Evolutionary conservation across 2,797 vertebrate genomes (phyloP).

Genomic region (Spinus pinus): DNA sequence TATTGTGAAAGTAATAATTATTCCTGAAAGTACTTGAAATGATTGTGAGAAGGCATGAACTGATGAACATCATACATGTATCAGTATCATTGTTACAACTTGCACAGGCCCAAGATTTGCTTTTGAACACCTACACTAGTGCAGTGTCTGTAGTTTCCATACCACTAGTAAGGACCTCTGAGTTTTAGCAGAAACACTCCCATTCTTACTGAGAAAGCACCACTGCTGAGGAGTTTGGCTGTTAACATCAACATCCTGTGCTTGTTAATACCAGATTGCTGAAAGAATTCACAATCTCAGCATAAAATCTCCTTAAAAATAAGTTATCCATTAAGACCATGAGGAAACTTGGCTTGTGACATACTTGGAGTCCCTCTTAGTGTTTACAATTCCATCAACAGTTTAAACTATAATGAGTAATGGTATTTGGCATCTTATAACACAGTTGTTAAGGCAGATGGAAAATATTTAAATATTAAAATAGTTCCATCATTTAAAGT

Average conservation of each 20-base stretch:
- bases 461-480: background rate
- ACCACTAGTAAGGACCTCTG: fast-evolving
- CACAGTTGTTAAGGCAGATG: background rate
- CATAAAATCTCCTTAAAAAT: background rate
- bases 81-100: background rate
- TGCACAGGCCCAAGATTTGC: background rate
- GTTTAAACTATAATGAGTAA: background rate
- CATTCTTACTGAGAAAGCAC: background rate
- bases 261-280: background rate
- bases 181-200: background rate
- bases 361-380: background rate
- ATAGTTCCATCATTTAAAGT: background rate
- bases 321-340: background rate
- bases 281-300: background rate
- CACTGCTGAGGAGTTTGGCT: background rate
- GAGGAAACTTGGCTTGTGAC: background rate
- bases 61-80: background rate
- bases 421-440: background rate
- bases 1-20: no score
- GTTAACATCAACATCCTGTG: background rate
- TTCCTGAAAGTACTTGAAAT: background rate
- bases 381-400: background rate
- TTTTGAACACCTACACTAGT: background rate
- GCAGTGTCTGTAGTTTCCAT: background rate
- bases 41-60: background rate